phyloP scores from a whole-genome alignment of 2,888 invertebrate species.

The Lasioglossum villosulum region DNA sequence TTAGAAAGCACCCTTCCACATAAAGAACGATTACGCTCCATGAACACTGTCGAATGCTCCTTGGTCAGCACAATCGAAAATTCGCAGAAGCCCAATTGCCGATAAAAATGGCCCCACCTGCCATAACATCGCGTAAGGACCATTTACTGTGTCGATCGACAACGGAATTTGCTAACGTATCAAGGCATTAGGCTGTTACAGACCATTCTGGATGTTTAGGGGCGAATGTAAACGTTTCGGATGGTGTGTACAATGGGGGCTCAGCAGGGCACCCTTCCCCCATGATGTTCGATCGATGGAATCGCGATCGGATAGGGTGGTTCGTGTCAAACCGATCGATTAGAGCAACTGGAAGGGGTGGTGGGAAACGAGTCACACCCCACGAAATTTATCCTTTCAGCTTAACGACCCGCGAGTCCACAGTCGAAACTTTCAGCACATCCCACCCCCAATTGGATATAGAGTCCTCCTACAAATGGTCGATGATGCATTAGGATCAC shows the following conservation, averaged over 20 bases:
- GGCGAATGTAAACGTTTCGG: conserved; percentile 7
- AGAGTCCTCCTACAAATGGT: neutral
- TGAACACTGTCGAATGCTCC: neutral
- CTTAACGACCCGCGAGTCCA: conserved; percentile 2
- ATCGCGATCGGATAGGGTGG: conserved; percentile 29
- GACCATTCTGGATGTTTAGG: conserved; percentile 12
- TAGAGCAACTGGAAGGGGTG: neutral
- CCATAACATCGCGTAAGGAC: neutral
- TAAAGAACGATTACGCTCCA: neutral
- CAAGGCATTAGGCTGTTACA: conserved; percentile 3
- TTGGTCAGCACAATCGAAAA: neutral
- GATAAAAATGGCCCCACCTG: neutral
- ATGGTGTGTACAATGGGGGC: conserved; percentile 28
- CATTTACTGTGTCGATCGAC: neutral
- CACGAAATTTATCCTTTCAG: conserved; percentile 38
- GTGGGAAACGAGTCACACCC: conserved; percentile 30
- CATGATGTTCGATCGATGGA: conserved; percentile 15
- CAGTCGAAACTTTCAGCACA: conserved; percentile 25
- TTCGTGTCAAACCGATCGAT: conserved; percentile 43
- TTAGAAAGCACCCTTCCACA: neutral
- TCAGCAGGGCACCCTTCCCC: neutral
- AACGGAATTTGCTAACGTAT: conserved; percentile 27
- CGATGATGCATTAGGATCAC: neutral
- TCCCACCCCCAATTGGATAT: neutral
- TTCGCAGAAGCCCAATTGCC: neutral